phyloP scores from a whole-genome alignment of 2,888 invertebrate genomes.

The Chymomyza caudatula region DNA sequence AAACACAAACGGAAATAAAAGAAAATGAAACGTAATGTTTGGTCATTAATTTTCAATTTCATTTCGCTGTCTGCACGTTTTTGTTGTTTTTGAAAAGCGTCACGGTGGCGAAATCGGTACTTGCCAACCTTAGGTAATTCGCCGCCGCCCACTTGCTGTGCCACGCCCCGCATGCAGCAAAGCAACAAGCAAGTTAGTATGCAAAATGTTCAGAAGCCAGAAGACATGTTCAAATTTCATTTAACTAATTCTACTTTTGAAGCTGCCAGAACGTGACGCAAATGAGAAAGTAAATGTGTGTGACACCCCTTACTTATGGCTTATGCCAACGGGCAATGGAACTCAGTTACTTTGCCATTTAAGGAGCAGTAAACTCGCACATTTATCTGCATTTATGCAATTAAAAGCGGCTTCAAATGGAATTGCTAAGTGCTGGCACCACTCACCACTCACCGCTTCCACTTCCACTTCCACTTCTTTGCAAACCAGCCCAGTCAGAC shows the following conservation, averaged over 20 bases:
- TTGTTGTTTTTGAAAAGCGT: not conserved
- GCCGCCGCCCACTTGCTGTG: too few species aligned
- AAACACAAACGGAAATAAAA: not conserved
- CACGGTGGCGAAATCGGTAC: not conserved
- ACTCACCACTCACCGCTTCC: not conserved
- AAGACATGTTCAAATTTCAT: slow-evolving; percentile 66
- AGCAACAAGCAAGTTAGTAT: not conserved
- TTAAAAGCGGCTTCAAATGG: slow-evolving; percentile 3
- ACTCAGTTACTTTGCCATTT: too few species aligned
- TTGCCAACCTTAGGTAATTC: too few species aligned
- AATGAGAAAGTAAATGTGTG: slow-evolving; percentile 41
- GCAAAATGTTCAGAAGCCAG: not conserved
- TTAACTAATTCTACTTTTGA: slow-evolving; percentile 52
- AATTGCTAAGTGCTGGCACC: not conserved
- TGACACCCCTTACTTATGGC: too few species aligned
- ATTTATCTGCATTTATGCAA: not conserved
- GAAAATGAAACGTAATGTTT: not conserved
- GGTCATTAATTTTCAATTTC: slow-evolving; percentile 40
- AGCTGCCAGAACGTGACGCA: slow-evolving; percentile 45
- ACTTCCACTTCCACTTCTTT: not conserved
- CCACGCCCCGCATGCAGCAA: not conserved
- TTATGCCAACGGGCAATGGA: too few species aligned
- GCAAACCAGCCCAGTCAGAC: too few species aligned
- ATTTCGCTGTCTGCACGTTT: slow-evolving; percentile 27
- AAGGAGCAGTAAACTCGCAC: too few species aligned